phyloP scores from a whole-genome alignment of 2,797 vertebrate species.

The Cichlasoma orientale region DNA sequence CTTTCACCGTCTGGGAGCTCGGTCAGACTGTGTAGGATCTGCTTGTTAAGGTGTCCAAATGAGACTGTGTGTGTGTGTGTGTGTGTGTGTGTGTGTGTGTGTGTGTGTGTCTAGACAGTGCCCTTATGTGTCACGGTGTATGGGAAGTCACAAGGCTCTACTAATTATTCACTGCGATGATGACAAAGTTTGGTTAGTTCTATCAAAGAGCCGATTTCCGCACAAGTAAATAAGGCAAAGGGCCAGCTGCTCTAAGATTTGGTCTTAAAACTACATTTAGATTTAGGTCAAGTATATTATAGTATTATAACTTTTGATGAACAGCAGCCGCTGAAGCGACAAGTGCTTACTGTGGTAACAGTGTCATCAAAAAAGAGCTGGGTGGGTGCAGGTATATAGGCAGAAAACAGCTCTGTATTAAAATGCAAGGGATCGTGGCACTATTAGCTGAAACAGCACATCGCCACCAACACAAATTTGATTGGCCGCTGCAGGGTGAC shows the following conservation, averaged over 20 bases:
- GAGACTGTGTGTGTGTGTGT: neutral
- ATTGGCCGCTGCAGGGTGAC: neutral
- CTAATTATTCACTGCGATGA: neutral
- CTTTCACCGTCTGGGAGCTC: constrained; percentile 8
- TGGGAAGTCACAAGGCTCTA: neutral
- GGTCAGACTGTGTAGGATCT: constrained; percentile 1
- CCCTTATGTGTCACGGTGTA: constrained; percentile 9
- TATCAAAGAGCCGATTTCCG: neutral
- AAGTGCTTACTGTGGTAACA: neutral
- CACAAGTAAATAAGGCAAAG: neutral
- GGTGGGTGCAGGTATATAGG: neutral
- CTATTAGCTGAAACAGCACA: too few species aligned
- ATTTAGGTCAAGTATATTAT: neutral
- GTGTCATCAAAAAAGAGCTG: neutral
- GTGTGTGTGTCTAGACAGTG: neutral
- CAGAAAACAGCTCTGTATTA: neutral
- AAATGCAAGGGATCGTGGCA: neutral
- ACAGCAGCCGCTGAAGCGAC: neutral
- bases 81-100: too few species aligned
- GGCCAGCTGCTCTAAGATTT: neutral
- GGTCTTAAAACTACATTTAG: neutral
- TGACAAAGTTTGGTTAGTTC: neutral
- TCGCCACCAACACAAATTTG: neutral
- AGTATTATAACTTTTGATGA: neutral
- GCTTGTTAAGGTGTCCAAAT: constrained; percentile 41